A percentile compares a stretch with the other conserved stretches of the same genome.
Conservation (phyloP, 1,140 invertebrate genomes). For the Lanistes nyassanus region DNA sequence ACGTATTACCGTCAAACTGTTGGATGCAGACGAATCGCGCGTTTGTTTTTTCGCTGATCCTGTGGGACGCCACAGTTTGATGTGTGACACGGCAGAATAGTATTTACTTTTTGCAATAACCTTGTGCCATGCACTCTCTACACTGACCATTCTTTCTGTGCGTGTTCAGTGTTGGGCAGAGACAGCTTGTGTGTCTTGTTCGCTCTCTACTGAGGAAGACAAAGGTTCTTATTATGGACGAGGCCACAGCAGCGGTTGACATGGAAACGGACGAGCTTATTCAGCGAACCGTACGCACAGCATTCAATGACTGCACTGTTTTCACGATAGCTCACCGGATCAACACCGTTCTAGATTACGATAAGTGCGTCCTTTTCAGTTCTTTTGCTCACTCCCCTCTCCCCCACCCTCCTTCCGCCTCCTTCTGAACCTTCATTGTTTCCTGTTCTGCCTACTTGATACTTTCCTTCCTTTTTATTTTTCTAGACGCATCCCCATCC, state of each 20-base stretch:
- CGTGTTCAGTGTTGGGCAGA: slow-evolving; percentile 9
- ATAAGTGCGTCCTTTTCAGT: slow-evolving; percentile 34
- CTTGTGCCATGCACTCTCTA: not conserved
- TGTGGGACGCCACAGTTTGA: too few species aligned
- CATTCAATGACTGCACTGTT: slow-evolving; percentile 69
- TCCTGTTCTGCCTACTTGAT: too few species aligned
- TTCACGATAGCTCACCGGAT: slow-evolving; percentile 72
- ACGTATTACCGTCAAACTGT: not conserved
- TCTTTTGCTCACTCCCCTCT: too few species aligned
- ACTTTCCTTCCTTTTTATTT: too few species aligned
- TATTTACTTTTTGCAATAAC: too few species aligned
- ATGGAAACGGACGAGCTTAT: slow-evolving; percentile 24
- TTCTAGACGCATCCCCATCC: too few species aligned
- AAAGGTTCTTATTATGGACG: slow-evolving; percentile 21
- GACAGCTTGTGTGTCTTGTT: slow-evolving; percentile 18
- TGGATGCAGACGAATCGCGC: not conserved
- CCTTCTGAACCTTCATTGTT: too few species aligned
- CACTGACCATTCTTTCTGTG: not conserved
- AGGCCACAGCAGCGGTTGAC: slow-evolving; percentile 24
- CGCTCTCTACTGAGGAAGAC: slow-evolving; percentile 20
- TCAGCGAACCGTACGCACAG: slow-evolving; percentile 51
- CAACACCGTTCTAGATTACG: slow-evolving; percentile 68
- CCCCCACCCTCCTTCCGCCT: too few species aligned
- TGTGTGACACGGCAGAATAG: too few species aligned
- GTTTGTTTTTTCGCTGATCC: not conserved